phyloP scores from a whole-genome alignment of 2,888 invertebrate species.

The Tridacna crocea region DNA sequence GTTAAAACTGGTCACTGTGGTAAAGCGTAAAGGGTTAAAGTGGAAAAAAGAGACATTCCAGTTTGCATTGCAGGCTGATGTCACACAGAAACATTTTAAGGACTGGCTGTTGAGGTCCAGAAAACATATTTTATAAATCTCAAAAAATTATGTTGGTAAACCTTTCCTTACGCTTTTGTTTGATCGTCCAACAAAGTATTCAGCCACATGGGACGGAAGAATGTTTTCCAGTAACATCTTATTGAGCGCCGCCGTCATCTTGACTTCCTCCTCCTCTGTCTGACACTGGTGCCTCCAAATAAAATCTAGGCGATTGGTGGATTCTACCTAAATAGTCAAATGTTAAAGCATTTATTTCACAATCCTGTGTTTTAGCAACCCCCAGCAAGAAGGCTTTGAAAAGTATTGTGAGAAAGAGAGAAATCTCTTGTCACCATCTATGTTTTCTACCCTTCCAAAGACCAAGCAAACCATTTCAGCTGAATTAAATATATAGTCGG shows the following conservation, averaged over 20 bases:
- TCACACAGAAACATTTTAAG: no score
- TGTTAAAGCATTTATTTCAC: not conserved
- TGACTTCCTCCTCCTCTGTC: conserved; percentile 92
- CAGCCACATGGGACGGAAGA: conserved; percentile 97
- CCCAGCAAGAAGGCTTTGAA: not conserved
- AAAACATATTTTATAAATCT: no score
- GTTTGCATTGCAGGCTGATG: no score
- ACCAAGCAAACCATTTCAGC: no score
- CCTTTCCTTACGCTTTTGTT: conserved; percentile 81
- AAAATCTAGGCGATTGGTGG: conserved; percentile 95
- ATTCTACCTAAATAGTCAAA: conserved; percentile 90
- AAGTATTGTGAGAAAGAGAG: not conserved
- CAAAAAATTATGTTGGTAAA: no score
- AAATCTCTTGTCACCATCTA: no score
- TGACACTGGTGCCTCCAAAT: conserved; percentile 96
- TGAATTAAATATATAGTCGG: no score
- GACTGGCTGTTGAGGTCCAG: no score
- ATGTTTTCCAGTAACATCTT: conserved; percentile 98
- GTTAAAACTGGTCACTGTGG: no score
- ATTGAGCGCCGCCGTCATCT: conserved; percentile 92
- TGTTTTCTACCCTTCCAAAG: no score
- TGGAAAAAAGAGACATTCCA: no score
- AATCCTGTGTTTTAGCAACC: not conserved
- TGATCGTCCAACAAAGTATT: conserved; percentile 92
- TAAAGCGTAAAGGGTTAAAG: not conserved